Evolutionary conservation across 1,140 invertebrate genomes (phyloP).

Genomic region (Drosophila paulistorum): DNA sequence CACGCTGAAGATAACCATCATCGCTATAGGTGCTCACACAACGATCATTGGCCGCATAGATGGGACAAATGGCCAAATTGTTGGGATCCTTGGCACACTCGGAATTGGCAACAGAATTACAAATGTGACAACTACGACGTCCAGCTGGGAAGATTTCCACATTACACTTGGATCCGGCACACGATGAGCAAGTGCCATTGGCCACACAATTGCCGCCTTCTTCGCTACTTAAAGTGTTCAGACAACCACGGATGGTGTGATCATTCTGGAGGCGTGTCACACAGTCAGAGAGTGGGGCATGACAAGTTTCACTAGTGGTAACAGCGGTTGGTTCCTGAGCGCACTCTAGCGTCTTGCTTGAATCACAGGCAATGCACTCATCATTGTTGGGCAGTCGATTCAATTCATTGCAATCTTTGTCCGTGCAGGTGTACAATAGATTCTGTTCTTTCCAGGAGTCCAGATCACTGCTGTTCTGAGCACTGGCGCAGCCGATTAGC

Average conservation of each 20-base stretch:
- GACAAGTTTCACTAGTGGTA: constrained; percentile 33
- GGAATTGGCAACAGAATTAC: constrained; percentile 50
- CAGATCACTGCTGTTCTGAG: constrained; percentile 56
- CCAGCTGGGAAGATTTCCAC: constrained; percentile 58
- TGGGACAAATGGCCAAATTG: constrained; percentile 55
- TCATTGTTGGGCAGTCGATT: constrained; percentile 38
- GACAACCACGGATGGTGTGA: constrained; percentile 67
- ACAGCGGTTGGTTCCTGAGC: constrained; percentile 58
- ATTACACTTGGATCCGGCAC: constrained; percentile 66
- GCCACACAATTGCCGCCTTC: constrained; percentile 52
- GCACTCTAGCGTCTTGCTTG: constrained; percentile 55
- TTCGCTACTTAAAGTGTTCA: constrained; percentile 30
- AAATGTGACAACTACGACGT: constrained; percentile 69
- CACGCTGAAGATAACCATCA: constrained; percentile 45
- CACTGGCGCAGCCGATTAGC: constrained; percentile 65
- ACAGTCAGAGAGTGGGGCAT: constrained; percentile 52
- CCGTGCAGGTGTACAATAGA: constrained; percentile 51
- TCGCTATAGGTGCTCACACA: constrained; percentile 45
- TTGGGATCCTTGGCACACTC: constrained; percentile 51
- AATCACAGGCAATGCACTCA: constrained; percentile 67
- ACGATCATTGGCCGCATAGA: constrained; percentile 55
- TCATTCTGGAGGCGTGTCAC: constrained; percentile 50
- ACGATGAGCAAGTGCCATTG: constrained; percentile 59
- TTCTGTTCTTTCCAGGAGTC: constrained; percentile 55
- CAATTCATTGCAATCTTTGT: constrained; percentile 58